phyloP scores from a whole-genome alignment of 2,113 vertebrate species.

The Peromyscus maniculatus region DNA sequence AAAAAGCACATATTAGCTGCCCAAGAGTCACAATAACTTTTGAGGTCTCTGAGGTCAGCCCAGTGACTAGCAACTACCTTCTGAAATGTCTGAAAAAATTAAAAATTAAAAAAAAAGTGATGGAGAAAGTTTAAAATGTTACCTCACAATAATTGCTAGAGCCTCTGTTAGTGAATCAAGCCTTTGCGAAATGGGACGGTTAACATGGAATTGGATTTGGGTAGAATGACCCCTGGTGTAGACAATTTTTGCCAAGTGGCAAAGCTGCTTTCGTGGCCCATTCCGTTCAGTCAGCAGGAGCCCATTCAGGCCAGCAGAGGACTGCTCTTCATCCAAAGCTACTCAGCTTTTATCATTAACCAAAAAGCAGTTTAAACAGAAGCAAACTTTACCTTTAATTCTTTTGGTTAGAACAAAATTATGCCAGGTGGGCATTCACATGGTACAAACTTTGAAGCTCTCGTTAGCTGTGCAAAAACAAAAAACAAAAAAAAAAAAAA shows the following conservation, averaged over 20 bases:
- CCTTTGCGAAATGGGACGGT: slow-evolving; percentile 12
- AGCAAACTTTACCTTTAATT: background rate
- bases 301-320: background rate
- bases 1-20: too few species aligned
- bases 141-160: background rate
- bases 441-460: slow-evolving; percentile 41
- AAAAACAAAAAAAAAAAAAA: background rate
- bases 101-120: too few species aligned
- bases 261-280: background rate
- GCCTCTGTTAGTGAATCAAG: background rate
- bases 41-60: background rate
- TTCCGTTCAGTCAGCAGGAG: too few species aligned
- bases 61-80: background rate
- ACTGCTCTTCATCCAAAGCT: too few species aligned
- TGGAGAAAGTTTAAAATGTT: background rate
- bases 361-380: background rate
- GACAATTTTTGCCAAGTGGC: too few species aligned
- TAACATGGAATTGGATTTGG: background rate
- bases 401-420: background rate
- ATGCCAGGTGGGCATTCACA: background rate
- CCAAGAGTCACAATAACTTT: slow-evolving; percentile 17
- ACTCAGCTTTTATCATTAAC: background rate
- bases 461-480: slow-evolving; percentile 17
- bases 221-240: background rate
- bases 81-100: background rate